Percentiles rank a stretch among this genome's conserved stretches.
Evolutionary conservation across 1,140 invertebrate species (phyloP).

Genomic region (Pteromalus puparum): DNA sequence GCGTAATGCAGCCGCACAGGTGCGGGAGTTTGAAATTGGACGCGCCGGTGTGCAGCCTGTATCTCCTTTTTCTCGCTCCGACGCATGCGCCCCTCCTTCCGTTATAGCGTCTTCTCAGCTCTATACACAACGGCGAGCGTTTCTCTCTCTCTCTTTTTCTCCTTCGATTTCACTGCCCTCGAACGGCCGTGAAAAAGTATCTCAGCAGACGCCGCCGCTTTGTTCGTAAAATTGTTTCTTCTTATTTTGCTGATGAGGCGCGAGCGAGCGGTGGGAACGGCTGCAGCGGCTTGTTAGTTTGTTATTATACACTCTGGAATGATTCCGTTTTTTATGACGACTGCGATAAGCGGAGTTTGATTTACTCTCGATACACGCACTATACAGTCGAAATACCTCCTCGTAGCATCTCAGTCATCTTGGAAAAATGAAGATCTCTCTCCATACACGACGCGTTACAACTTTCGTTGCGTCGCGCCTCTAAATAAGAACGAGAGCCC

Average conservation of each 20-base stretch:
- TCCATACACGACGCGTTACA: too few relatives aligned
- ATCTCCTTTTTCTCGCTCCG: slow-evolving; percentile 34
- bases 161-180: slow-evolving; percentile 42
- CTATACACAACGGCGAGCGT: slow-evolving; percentile 14
- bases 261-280: background rate
- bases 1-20: slow-evolving; percentile 28
- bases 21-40: slow-evolving; percentile 51
- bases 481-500: background rate
- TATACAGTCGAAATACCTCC: too few relatives aligned
- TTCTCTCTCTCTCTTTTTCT: slow-evolving; percentile 47
- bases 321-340: background rate
- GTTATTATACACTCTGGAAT: background rate
- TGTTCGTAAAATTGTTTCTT: slow-evolving; percentile 36
- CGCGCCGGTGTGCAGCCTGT: slow-evolving; percentile 34
- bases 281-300: too few relatives aligned
- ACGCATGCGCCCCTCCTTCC: slow-evolving; percentile 18
- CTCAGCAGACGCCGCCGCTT: slow-evolving; percentile 8
- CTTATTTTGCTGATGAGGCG: slow-evolving; percentile 3
- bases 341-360: too few relatives aligned
- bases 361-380: too few relatives aligned
- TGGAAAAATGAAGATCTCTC: background rate
- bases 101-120: slow-evolving; percentile 40
- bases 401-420: too few relatives aligned
- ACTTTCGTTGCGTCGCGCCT: background rate
- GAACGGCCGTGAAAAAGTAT: slow-evolving; percentile 42